phyloP scores from a whole-genome alignment of 2,888 invertebrate genomes.

The Netelia melanura region DNA sequence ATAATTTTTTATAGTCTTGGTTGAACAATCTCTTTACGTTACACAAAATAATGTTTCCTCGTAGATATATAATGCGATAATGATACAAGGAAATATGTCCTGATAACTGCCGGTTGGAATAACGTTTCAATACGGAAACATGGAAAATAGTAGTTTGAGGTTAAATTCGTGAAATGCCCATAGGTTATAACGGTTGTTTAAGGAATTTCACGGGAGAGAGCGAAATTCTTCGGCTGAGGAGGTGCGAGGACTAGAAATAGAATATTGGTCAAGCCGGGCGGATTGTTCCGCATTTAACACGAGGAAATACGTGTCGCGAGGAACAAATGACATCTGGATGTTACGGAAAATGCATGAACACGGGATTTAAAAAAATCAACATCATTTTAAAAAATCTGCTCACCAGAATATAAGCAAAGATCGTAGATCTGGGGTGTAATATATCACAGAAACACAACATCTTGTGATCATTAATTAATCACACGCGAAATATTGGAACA shows the following conservation, averaged over 20 bases:
- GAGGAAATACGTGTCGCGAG: constrained; percentile 71
- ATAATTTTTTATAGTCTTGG: too few relatives aligned
- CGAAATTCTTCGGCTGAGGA: background rate
- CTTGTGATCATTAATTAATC: constrained; percentile 79
- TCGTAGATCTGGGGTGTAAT: constrained; percentile 79
- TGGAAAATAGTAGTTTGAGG: constrained; percentile 47
- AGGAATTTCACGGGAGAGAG: constrained; percentile 9
- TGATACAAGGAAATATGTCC: constrained; percentile 7
- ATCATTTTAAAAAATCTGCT: constrained; percentile 73
- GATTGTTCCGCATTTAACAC: constrained; percentile 2
- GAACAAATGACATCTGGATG: constrained; percentile 65
- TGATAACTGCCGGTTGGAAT: constrained; percentile 36
- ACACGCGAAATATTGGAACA: constrained; percentile 75
- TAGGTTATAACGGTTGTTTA: background rate
- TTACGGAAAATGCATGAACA: background rate
- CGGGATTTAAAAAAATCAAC: constrained; percentile 20
- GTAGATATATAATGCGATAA: constrained; percentile 14
- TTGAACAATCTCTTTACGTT: too few relatives aligned
- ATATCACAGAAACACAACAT: constrained; percentile 81
- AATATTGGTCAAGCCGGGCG: background rate
- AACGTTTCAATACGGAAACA: background rate
- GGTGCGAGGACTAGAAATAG: constrained; percentile 10
- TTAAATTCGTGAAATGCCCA: constrained; percentile 27
- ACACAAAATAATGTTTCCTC: background rate
- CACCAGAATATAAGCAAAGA: constrained; percentile 83